A percentile compares a stretch with the other conserved stretches of the same genome.
phyloP scores from a whole-genome alignment of 2,888 invertebrate genomes.

The Spisula subtruncata region DNA sequence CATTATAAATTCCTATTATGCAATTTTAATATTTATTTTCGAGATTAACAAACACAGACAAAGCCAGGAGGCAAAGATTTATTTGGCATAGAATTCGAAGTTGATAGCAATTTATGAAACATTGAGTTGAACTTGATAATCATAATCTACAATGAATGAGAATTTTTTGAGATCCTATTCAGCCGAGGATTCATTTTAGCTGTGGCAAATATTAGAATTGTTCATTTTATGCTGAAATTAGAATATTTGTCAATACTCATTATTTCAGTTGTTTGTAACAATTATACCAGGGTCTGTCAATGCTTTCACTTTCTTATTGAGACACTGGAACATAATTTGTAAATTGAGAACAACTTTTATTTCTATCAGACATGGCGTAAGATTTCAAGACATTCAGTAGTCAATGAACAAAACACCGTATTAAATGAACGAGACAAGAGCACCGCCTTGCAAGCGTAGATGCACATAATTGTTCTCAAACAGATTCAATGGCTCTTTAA shows the following conservation, averaged over 20 bases:
- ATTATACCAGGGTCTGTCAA: too few relatives aligned
- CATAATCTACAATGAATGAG: not conserved
- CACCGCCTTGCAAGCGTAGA: too few relatives aligned
- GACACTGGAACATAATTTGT: too few relatives aligned
- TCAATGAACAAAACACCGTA: not conserved
- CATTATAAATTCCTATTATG: not conserved
- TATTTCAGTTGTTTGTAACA: too few relatives aligned
- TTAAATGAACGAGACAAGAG: not conserved
- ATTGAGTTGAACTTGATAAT: not conserved
- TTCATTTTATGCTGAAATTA: too few relatives aligned
- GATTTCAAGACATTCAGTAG: not conserved
- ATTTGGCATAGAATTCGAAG: not conserved
- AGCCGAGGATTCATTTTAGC: too few relatives aligned
- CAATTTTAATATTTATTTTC: not conserved
- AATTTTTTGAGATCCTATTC: too few relatives aligned
- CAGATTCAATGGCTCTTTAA: too few relatives aligned
- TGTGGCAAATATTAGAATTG: too few relatives aligned
- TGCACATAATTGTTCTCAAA: too few relatives aligned
- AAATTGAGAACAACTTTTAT: not conserved
- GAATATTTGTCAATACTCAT: too few relatives aligned
- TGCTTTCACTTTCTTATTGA: too few relatives aligned
- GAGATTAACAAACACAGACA: not conserved
- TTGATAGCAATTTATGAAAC: not conserved
- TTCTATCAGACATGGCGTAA: not conserved
- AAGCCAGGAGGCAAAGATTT: not conserved